phyloP scores from a whole-genome alignment of 1,140 invertebrate species.

The Apis cerana region DNA sequence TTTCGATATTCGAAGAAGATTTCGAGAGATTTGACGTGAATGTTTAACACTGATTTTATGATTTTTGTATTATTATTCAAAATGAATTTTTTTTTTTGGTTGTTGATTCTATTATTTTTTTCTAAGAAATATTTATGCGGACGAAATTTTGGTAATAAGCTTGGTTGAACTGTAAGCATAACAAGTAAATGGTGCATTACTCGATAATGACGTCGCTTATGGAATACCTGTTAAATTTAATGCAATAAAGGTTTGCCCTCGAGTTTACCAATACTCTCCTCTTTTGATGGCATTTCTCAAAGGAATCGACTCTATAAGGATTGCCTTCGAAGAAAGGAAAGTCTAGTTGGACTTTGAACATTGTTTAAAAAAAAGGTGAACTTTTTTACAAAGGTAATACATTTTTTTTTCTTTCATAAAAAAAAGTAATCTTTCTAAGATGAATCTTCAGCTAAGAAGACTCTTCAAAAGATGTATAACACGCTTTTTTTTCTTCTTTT shows the following conservation, averaged over 20 bases:
- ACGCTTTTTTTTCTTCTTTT: too few species aligned
- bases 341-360: not conserved
- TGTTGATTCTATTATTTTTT: too few species aligned
- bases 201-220: conserved; percentile 8
- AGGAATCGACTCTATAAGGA: conserved; percentile 21
- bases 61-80: too few species aligned
- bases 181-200: not conserved
- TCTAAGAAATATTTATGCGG: too few species aligned
- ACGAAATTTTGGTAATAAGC: not conserved
- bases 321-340: conserved; percentile 5
- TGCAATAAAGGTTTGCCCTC: conserved; percentile 43
- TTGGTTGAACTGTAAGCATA: not conserved
- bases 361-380: conserved; percentile 2
- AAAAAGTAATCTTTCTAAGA: not conserved
- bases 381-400: not conserved
- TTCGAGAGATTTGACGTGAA: not conserved
- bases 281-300: conserved; percentile 30
- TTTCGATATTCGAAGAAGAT: too few species aligned
- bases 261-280: conserved; percentile 46
- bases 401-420: too few species aligned
- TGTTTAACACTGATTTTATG: not conserved
- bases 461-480: too few species aligned
- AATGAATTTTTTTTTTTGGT: not conserved
- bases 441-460: not conserved
- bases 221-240: conserved; percentile 37